These are phyloP conservation scores for Myrmophylax atrothorax DNA, from an alignment of 2,113 vertebrate species.

Conservation along the genomic window DNA sequence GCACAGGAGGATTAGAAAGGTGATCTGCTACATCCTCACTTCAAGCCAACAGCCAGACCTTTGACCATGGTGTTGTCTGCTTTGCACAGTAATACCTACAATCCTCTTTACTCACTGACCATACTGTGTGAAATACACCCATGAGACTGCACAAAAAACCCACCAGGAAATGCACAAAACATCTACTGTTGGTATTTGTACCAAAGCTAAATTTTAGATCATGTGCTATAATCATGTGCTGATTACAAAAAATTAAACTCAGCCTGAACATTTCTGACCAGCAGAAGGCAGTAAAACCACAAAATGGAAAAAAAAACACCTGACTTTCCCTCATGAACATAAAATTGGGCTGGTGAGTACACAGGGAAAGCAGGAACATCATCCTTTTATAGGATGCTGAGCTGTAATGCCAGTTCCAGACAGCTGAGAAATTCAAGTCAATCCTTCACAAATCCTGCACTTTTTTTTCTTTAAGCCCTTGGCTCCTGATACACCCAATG, in stretches of 20 bases:
- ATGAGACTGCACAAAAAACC: neutral
- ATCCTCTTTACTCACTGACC: neutral
- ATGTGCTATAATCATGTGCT: neutral
- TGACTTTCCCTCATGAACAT: neutral
- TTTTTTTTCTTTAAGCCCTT: neutral
- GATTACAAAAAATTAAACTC: neutral
- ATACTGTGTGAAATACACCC: neutral
- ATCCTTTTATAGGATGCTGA: neutral
- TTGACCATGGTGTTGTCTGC: neutral
- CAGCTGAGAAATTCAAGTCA: neutral
- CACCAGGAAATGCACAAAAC: neutral
- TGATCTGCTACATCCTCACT: neutral
- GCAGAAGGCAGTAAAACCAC: conserved; percentile 64
- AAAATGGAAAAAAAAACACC: neutral
- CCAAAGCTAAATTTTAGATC: neutral
- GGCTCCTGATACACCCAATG: neutral
- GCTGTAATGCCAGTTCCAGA: neutral
- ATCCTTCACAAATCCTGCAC: neutral
- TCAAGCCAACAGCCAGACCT: neutral
- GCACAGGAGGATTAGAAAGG: neutral
- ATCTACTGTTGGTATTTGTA: neutral
- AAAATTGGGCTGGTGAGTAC: neutral
- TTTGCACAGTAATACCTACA: neutral
- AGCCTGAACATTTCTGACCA: conserved; percentile 8
- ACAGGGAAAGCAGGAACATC: neutral